Percentiles rank a stretch among this genome's conserved stretches.
These are phyloP conservation scores for Platycnemis pennipes DNA, from an alignment of 2,888 invertebrate genomes.

Conservation along the genomic window DNA sequence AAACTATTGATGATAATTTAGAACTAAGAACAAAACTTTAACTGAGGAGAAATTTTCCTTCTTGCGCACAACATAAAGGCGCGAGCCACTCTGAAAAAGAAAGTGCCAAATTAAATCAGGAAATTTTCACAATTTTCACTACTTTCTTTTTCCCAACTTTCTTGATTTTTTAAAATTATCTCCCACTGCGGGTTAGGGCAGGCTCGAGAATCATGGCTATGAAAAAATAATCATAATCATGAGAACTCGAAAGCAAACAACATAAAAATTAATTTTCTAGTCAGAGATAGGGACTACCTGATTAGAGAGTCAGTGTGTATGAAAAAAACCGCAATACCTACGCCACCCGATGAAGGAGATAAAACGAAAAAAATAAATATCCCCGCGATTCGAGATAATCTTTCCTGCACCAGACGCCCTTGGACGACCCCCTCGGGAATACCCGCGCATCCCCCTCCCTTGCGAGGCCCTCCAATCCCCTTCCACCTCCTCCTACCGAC, in stretches of 20 bases:
- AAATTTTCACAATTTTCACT: neutral
- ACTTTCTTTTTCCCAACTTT: neutral
- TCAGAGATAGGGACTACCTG: neutral
- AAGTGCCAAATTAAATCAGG: slow-evolving; percentile 20
- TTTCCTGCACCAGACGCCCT: slow-evolving; percentile 23
- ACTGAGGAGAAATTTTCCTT: neutral
- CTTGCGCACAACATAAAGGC: neutral
- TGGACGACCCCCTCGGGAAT: slow-evolving; percentile 16
- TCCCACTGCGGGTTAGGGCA: neutral
- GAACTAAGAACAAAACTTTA: neutral
- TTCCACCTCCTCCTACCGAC: neutral
- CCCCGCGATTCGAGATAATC: slow-evolving; percentile 64
- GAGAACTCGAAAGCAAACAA: neutral
- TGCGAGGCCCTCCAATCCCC: neutral
- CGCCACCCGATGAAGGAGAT: neutral
- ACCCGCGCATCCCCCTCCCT: neutral
- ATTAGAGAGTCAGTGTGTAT: neutral
- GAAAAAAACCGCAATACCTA: slow-evolving; percentile 28
- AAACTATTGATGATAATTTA: too few species aligned
- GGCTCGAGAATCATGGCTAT: neutral
- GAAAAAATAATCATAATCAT: neutral
- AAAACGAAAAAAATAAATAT: neutral
- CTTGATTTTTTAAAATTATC: neutral
- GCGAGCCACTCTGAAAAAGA: neutral
- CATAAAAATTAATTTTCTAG: neutral